A percentile compares a stretch with the other conserved stretches of the same genome.
Evolutionary conservation across 2,888 invertebrate species (phyloP).

Genomic region (Pilophorus perplexus): DNA sequence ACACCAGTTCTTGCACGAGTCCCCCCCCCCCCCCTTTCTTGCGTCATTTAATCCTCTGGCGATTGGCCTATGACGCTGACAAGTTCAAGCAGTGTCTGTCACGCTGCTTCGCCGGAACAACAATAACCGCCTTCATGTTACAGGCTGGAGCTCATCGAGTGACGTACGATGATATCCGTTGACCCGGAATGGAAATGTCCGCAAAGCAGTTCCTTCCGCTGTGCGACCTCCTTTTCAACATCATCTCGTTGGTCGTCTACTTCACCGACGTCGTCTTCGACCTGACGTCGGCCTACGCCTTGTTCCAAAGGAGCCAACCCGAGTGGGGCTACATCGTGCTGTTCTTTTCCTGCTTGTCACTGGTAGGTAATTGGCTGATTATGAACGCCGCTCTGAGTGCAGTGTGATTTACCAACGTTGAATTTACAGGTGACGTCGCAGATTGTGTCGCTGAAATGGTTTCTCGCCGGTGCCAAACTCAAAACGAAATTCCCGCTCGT

Average conservation of each 20-base stretch:
- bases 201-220: slow-evolving; percentile 73
- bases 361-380: too few relatives aligned
- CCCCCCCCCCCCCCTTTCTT: too few relatives aligned
- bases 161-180: background rate
- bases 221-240: slow-evolving; percentile 88
- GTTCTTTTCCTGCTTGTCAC: slow-evolving; percentile 68
- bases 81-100: too few relatives aligned
- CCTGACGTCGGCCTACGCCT: slow-evolving; percentile 78
- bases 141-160: too few relatives aligned
- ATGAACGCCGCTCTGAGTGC: too few relatives aligned
- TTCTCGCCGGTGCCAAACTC: slow-evolving; percentile 26
- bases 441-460: slow-evolving; percentile 41
- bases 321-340: slow-evolving; percentile 57
- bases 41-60: too few relatives aligned
- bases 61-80: too few relatives aligned
- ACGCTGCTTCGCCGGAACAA: too few relatives aligned
- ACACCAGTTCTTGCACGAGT: too few relatives aligned
- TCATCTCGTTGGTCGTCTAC: slow-evolving; percentile 83
- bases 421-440: slow-evolving; percentile 27
- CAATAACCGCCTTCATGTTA: background rate
- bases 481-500: slow-evolving; percentile 44
- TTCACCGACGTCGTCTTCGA: slow-evolving; percentile 90
- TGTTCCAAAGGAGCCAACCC: slow-evolving; percentile 66
- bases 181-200: slow-evolving; percentile 21
- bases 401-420: background rate